phyloP scores from a whole-genome alignment of 1,140 invertebrate genomes.

The Mizuhopecten yessoensis region DNA sequence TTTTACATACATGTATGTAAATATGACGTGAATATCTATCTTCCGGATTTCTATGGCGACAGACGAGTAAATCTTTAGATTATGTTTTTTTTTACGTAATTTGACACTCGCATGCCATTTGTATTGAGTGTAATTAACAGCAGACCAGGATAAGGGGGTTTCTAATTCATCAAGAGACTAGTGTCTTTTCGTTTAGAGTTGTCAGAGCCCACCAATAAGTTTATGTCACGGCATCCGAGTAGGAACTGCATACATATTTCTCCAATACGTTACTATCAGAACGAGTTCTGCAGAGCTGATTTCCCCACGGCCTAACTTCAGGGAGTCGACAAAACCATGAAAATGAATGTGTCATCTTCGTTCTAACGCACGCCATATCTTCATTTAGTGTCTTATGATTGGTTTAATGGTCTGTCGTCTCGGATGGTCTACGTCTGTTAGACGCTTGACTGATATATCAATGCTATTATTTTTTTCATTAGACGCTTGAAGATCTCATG shows the following conservation, averaged over 20 bases:
- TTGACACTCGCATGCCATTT: background rate
- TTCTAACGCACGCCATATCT: conserved; percentile 7
- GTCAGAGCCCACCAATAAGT: background rate
- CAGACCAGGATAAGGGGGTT: background rate
- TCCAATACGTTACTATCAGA: background rate
- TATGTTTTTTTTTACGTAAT: background rate
- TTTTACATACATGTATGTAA: conserved; percentile 7
- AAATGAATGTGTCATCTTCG: conserved; percentile 17
- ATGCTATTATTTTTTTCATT: background rate
- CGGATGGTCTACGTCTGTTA: background rate
- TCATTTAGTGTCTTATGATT: background rate
- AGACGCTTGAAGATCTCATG: background rate
- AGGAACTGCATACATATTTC: background rate
- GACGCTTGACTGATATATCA: background rate
- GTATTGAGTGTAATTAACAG: background rate
- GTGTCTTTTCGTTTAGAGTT: background rate
- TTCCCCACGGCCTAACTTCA: conserved; percentile 2
- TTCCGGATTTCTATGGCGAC: background rate
- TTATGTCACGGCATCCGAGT: background rate
- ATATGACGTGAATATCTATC: background rate
- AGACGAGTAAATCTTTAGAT: conserved; percentile 2
- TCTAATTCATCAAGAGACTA: conserved; percentile 9
- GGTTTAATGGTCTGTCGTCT: background rate
- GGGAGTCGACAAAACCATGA: background rate
- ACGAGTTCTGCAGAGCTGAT: background rate